Conservation (phyloP, 1,140 invertebrate genomes). For the Apocrypta bakeri region DNA sequence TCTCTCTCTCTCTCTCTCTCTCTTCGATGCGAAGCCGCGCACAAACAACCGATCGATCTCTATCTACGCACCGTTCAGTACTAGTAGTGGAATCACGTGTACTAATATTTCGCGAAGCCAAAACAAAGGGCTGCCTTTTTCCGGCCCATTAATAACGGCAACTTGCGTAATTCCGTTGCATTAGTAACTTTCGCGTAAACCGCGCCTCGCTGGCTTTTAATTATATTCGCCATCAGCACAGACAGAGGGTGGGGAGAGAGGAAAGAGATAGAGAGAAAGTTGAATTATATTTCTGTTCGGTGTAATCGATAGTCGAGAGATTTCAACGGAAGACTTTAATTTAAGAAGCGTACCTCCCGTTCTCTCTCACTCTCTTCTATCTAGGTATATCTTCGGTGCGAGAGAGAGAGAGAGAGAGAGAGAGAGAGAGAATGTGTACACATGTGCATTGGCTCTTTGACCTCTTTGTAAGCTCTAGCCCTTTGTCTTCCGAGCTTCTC, state of each 20-base stretch:
- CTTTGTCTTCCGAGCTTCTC: slow-evolving; percentile 15
- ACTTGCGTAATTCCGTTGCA: background rate
- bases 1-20: background rate
- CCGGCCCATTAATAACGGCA: slow-evolving; percentile 1
- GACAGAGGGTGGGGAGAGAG: background rate
- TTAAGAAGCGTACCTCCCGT: background rate
- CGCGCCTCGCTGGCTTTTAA: background rate
- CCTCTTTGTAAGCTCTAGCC: slow-evolving; percentile 11
- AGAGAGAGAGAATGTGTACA: background rate
- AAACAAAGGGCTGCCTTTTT: slow-evolving; percentile 3
- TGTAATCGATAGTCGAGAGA: background rate
- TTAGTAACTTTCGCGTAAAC: background rate
- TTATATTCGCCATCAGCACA: background rate
- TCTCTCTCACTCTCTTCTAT: background rate
- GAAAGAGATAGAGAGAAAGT: background rate
- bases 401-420: no score
- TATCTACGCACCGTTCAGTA: no score
- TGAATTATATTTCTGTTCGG: background rate
- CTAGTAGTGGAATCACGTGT: background rate
- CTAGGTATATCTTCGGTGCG: no score
- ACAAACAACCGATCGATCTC: background rate
- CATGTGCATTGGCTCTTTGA: slow-evolving; percentile 34
- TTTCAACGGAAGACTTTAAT: slow-evolving; percentile 26
- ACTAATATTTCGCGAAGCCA: background rate
- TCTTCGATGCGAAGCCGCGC: background rate